Evolutionary conservation across 2,888 invertebrate species (phyloP).

Genomic region (Catocala sponsa): DNA sequence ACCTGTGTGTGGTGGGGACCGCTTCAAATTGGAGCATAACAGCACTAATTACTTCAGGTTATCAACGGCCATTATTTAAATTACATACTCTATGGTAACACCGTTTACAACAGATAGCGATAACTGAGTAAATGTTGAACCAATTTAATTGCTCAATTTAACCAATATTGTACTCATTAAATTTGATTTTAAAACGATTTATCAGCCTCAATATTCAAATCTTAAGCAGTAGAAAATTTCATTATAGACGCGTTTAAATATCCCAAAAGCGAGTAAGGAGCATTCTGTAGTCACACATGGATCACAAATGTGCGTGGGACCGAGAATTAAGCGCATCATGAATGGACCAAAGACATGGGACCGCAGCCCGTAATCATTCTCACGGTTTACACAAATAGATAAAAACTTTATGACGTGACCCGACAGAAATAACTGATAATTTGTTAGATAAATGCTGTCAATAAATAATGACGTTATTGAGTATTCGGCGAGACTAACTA

Average conservation of each 20-base stretch:
- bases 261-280: slow-evolving; percentile 20
- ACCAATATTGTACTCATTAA: no score
- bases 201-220: no score
- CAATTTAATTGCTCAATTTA: no score
- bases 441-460: slow-evolving; percentile 45
- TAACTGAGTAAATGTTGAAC: no score
- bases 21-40: slow-evolving; percentile 27
- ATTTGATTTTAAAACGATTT: no score
- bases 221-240: no score
- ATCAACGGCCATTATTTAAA: slow-evolving; percentile 8
- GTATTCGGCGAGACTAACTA: slow-evolving; percentile 18
- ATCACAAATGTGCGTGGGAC: slow-evolving; percentile 81
- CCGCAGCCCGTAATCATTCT: slow-evolving; percentile 71
- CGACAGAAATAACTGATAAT: slow-evolving; percentile 45
- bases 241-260: no score
- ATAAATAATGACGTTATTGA: slow-evolving; percentile 41
- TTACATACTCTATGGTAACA: not conserved
- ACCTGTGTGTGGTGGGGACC: slow-evolving; percentile 49
- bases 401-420: slow-evolving; percentile 57
- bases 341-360: slow-evolving; percentile 78
- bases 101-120: no score
- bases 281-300: slow-evolving; percentile 67
- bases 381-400: slow-evolving; percentile 74
- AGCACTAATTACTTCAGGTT: slow-evolving; percentile 22
- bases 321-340: slow-evolving; percentile 61